These are phyloP conservation scores for Noctua janthina DNA, from an alignment of 2,888 invertebrate genomes.

Conservation along the genomic window DNA sequence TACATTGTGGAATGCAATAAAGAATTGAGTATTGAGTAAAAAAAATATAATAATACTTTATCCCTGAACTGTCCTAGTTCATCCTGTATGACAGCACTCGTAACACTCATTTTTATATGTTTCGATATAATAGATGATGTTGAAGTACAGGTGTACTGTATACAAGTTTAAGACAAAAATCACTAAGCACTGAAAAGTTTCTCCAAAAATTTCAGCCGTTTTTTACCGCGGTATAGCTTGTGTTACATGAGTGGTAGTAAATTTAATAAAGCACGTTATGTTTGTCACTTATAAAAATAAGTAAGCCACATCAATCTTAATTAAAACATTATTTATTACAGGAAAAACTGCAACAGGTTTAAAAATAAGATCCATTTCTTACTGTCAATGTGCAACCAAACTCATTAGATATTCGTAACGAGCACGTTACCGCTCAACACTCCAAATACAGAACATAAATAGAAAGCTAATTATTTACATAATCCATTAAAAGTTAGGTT, in stretches of 20 bases:
- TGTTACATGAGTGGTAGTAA: neutral
- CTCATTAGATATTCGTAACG: conserved; percentile 65
- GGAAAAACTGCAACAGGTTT: conserved; percentile 11
- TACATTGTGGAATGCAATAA: too few relatives aligned
- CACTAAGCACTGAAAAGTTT: conserved; percentile 1
- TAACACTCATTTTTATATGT: neutral
- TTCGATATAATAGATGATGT: neutral
- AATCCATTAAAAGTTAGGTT: conserved; percentile 59
- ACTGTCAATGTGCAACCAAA: conserved; percentile 52
- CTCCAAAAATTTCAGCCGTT: neutral
- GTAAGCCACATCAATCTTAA: conserved; percentile 39
- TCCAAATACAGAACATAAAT: conserved; percentile 62
- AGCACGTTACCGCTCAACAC: conserved; percentile 55
- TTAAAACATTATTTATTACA: conserved; percentile 42
- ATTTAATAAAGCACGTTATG: neutral
- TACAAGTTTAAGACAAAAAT: neutral
- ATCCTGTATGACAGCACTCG: too few relatives aligned
- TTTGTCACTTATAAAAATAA: neutral
- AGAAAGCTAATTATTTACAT: conserved; percentile 72
- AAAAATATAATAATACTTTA: too few relatives aligned
- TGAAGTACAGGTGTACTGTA: neutral
- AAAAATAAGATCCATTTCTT: conserved; percentile 49
- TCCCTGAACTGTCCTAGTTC: neutral
- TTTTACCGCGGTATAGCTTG: neutral
- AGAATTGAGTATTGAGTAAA: too few relatives aligned